Evolutionary conservation across 2,113 vertebrate genomes (phyloP).

Genomic region (Rynchops niger): DNA sequence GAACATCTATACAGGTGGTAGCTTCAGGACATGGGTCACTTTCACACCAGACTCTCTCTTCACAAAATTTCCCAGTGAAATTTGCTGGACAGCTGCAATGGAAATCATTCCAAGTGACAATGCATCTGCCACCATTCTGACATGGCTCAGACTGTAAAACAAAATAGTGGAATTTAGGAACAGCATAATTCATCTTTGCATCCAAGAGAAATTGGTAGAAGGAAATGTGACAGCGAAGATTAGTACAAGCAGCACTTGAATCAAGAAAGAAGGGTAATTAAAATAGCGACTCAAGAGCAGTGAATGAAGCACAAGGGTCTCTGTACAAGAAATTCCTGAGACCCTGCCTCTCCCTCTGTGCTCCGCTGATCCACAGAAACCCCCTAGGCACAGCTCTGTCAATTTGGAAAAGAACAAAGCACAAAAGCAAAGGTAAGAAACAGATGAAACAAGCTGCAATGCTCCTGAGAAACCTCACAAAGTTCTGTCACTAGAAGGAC

Average conservation of each 20-base stretch:
- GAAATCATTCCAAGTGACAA: slow-evolving; percentile 94
- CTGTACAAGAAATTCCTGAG: not conserved
- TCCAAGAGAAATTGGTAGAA: not conserved
- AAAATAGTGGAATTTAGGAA: not conserved
- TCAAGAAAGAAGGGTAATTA: not conserved
- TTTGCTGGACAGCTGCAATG: slow-evolving; percentile 83
- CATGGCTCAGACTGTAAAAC: slow-evolving; percentile 83
- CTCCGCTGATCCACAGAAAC: not conserved
- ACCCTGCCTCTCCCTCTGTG: not conserved
- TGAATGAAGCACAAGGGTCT: not conserved
- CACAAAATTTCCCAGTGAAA: slow-evolving; percentile 85
- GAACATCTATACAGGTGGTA: slow-evolving; percentile 81
- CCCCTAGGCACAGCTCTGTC: not conserved
- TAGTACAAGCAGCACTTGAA: not conserved
- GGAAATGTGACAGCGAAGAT: not conserved
- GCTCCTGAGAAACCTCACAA: not conserved
- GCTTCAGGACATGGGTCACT: slow-evolving; percentile 79
- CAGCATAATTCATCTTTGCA: not conserved
- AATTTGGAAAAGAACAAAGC: not conserved
- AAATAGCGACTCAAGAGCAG: not conserved
- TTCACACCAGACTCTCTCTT: slow-evolving; percentile 88
- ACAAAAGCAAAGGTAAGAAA: not conserved
- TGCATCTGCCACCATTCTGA: slow-evolving; percentile 84
- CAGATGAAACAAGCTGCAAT: not conserved
- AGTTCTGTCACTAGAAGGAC: not conserved